A percentile compares a stretch with the other conserved stretches of the same genome.
Evolutionary conservation across 2,888 invertebrate genomes (phyloP).

Genomic region (Athalia rosae): DNA sequence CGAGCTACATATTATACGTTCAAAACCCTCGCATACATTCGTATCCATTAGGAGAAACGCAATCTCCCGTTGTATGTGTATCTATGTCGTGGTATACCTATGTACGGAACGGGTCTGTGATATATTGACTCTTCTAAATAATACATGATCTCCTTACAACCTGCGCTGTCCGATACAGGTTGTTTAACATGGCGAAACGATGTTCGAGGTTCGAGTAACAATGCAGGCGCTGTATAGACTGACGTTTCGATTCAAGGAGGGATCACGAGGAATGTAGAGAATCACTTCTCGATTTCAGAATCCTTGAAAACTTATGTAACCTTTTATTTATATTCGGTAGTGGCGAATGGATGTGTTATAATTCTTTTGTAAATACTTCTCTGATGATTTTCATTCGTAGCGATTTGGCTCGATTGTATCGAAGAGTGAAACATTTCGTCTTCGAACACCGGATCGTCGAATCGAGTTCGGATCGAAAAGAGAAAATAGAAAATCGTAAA

Average conservation of each 20-base stretch:
- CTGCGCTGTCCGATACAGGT: conserved; percentile 38
- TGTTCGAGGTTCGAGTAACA: conserved; percentile 16
- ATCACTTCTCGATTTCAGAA: neutral
- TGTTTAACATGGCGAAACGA: conserved; percentile 34
- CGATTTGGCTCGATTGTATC: too few relatives aligned
- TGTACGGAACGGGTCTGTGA: conserved; percentile 16
- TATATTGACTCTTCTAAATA: conserved; percentile 39
- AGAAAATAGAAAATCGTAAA: too few relatives aligned
- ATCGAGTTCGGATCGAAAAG: too few relatives aligned
- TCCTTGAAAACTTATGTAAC: neutral
- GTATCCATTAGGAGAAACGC: neutral
- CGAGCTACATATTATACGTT: conserved; percentile 34
- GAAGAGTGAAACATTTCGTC: too few relatives aligned
- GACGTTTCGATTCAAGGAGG: neutral
- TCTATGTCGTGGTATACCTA: neutral
- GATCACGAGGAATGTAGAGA: too few relatives aligned
- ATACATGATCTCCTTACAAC: conserved; percentile 29
- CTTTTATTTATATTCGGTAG: neutral
- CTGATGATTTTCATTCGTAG: neutral
- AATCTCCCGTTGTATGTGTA: neutral
- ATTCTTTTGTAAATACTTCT: neutral
- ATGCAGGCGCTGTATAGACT: neutral
- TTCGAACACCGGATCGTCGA: too few relatives aligned
- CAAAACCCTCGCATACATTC: neutral
- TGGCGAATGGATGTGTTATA: neutral